phyloP scores from a whole-genome alignment of 2,797 vertebrate genomes.

The Dromococcyx pavoninus region DNA sequence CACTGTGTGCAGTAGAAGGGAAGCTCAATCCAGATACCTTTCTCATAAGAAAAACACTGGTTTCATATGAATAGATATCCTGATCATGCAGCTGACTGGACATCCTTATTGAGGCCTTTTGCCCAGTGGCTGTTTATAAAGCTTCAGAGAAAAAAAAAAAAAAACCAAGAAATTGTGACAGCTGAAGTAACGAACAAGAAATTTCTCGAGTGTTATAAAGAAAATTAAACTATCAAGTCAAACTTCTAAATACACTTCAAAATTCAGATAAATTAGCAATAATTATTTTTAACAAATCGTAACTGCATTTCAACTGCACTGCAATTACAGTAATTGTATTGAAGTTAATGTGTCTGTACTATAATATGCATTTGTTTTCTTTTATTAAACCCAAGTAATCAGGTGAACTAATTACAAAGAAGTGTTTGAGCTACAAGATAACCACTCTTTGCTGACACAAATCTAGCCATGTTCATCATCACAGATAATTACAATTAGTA shows the following conservation, averaged over 20 bases:
- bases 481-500: neutral
- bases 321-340: conserved; percentile 5
- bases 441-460: neutral
- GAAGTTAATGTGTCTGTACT: neutral
- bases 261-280: neutral
- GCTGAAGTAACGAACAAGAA: neutral
- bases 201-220: neutral
- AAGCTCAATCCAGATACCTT: neutral
- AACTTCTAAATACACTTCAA: neutral
- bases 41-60: neutral
- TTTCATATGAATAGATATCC: neutral
- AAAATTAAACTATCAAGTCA: neutral
- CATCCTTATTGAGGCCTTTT: neutral
- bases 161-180: neutral
- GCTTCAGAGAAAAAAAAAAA: neutral
- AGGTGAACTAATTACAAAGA: conserved; percentile 16
- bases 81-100: neutral
- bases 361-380: neutral
- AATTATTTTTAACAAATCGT: conserved; percentile 11
- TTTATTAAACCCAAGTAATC: neutral
- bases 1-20: neutral
- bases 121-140: neutral
- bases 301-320: neutral
- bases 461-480: neutral
- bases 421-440: neutral